A percentile compares a stretch with the other conserved stretches of the same genome.
Conservation (phyloP, 30 jellyfish, hydroid and myxozoan species). For the Sanderia malayensis region DNA sequence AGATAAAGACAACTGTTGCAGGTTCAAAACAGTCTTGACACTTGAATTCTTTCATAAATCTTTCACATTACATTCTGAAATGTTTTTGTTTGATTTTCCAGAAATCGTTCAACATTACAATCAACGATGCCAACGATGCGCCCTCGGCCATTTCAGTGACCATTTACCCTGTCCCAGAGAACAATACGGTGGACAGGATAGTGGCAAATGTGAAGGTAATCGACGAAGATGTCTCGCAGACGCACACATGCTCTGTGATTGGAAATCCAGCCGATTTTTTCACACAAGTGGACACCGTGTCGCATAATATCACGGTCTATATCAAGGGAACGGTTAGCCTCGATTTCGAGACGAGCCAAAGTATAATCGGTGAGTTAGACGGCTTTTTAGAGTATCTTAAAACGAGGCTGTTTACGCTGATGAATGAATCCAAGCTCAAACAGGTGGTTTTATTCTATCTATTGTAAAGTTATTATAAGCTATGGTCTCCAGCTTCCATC, state of each 20-base stretch:
- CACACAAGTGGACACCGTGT: conserved; percentile 5
- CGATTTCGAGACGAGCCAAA: conserved; percentile 58
- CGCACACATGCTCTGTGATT: conserved; percentile 16
- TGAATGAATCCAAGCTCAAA: too few species aligned
- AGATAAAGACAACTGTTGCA: too few species aligned
- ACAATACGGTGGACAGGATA: conserved; percentile 47
- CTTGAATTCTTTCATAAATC: too few species aligned
- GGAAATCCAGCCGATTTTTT: conserved; percentile 32
- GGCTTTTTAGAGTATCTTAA: too few species aligned
- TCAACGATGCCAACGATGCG: conserved; percentile 75
- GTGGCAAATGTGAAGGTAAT: conserved; percentile 55
- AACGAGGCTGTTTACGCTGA: too few species aligned
- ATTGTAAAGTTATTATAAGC: too few species aligned
- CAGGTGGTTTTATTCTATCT: too few species aligned
- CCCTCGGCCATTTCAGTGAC: conserved; percentile 68
- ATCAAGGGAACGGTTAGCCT: conserved; percentile 31
- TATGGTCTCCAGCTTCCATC: too few species aligned
- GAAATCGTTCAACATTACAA: conserved; percentile 51
- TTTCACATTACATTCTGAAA: too few species aligned
- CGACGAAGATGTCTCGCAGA: conserved; percentile 62
- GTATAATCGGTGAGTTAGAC: conserved; percentile 25
- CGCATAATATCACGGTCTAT: background rate
- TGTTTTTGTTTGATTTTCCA: background rate
- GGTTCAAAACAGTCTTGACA: too few species aligned
- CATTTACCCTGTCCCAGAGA: conserved; percentile 50